phyloP scores from a whole-genome alignment of 2,888 invertebrate genomes.

The Lacanobia oleracea region DNA sequence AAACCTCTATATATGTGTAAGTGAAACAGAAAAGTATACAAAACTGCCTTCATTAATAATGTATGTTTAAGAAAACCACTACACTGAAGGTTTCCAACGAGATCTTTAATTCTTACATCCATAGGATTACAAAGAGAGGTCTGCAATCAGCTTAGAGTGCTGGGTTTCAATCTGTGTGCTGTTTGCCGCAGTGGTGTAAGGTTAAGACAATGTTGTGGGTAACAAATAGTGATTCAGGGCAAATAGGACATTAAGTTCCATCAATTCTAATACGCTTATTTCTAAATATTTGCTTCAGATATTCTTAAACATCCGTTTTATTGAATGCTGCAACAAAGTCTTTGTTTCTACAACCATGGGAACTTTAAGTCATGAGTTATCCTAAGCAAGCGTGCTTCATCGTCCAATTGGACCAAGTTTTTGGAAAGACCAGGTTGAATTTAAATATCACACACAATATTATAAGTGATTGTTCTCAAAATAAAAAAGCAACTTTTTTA shows the following conservation, averaged over 20 bases:
- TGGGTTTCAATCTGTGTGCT: constrained; percentile 1
- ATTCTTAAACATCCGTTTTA: no score
- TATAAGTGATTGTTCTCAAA: not conserved
- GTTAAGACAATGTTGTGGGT: not conserved
- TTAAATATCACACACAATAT: no score
- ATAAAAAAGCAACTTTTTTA: not conserved
- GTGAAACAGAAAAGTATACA: not conserved
- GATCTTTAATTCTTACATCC: constrained; percentile 5
- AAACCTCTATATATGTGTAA: no score
- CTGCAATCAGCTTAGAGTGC: constrained; percentile 31
- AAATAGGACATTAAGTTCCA: not conserved
- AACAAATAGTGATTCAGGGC: not conserved
- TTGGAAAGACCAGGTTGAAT: no score
- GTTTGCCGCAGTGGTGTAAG: not conserved
- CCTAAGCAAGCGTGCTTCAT: no score
- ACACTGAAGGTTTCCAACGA: not conserved
- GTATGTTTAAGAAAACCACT: not conserved
- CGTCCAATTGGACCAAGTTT: no score
- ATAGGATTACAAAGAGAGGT: not conserved
- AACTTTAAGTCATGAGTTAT: no score
- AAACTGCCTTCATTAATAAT: not conserved
- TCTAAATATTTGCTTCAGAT: no score
- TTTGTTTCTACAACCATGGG: no score
- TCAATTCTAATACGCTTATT: not conserved
- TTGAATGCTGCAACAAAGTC: no score